Evolutionary conservation across 2,797 vertebrate species (phyloP), one percentile per base, ranked within the genome.

Genomic region (Amblyopsis hoosieri): DNA sequence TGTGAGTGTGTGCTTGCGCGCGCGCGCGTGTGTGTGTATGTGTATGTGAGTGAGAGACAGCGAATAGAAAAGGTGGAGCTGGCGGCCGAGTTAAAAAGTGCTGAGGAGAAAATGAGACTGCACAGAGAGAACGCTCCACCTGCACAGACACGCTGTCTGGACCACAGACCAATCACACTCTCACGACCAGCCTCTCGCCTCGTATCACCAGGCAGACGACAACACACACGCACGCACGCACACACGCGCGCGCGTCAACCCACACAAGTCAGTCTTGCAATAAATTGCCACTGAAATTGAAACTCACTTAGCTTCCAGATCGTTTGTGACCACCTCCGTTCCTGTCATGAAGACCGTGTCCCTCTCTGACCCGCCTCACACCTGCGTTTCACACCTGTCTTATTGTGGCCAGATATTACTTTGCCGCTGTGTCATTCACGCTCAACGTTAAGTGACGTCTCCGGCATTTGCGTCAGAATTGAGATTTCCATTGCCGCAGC

Each of bases 161-260:
- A 71, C 70, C 82, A 64, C 70, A 80, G 78, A 80, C 85, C 83
- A 87, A 85, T 85, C 85, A 77, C 57, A 78, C 72, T 84, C 75
- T 54, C 76, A 84, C 78, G 76, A 85, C 78, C 71, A 75, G 79
- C 79, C 74, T 77, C 74, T 84, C 71, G 23, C 72, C 72, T 78
- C 72, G 76, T 86, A 78, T 87, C 87, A 83, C 87, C 74, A 67
- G 83, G 84, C 80, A 85, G 84, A 86, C 78, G 80, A 72, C 73
- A 37, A 82, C 50, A 50, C 58, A 45, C 62, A 57, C 67, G 60
- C 75, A 62, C 54, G 50, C 48, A 56, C 50, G 54, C n/a, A 68
- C 62, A 66, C 56, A 53, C 62, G 57, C 49, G 12, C 47, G 5
- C 47, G 2, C 69, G 62, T 69, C 66, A 66, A 72, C 37, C 37